Evolutionary conservation across 2,888 invertebrate species (phyloP).

Genomic region (Eucera pruinosa): DNA sequence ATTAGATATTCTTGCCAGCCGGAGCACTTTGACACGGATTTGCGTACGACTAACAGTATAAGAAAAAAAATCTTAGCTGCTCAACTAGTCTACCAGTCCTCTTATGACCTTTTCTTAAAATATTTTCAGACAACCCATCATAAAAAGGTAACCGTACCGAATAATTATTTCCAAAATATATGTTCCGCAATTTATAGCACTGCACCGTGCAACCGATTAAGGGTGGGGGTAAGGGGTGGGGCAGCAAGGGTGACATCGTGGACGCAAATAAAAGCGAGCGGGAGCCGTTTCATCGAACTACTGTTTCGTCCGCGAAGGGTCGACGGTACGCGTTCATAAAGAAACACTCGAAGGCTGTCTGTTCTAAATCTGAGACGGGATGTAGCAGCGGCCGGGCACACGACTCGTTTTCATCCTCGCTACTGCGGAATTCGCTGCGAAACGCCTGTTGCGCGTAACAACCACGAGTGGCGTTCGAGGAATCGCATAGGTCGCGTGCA

Average conservation of each 20-base stretch:
- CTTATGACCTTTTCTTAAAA: constrained; percentile 31
- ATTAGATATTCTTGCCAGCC: constrained; percentile 42
- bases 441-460: constrained; percentile 63
- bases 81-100: constrained; percentile 12
- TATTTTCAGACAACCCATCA: no score
- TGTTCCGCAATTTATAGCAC: constrained; percentile 33
- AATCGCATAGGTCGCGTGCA: constrained; percentile 19
- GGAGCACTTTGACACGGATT: constrained; percentile 52
- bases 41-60: constrained; percentile 6
- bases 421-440: constrained; percentile 55
- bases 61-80: constrained; percentile 2
- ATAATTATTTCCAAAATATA: neutral
- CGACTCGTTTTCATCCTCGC: constrained; percentile 48
- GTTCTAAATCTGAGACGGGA: constrained; percentile 63
- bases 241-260: constrained; percentile 1
- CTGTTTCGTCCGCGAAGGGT: constrained; percentile 60
- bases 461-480: constrained; percentile 15
- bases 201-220: neutral
- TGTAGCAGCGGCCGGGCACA: neutral
- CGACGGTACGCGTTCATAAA: constrained; percentile 56
- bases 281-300: constrained; percentile 55
- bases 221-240: neutral
- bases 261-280: constrained; percentile 61
- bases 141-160: no score
- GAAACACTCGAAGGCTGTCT: constrained; percentile 62